Evolutionary conservation across 2,797 vertebrate genomes (phyloP), one percentile per base, ranked within the genome.

Genomic region (Dicrostonyx torquatus): DNA sequence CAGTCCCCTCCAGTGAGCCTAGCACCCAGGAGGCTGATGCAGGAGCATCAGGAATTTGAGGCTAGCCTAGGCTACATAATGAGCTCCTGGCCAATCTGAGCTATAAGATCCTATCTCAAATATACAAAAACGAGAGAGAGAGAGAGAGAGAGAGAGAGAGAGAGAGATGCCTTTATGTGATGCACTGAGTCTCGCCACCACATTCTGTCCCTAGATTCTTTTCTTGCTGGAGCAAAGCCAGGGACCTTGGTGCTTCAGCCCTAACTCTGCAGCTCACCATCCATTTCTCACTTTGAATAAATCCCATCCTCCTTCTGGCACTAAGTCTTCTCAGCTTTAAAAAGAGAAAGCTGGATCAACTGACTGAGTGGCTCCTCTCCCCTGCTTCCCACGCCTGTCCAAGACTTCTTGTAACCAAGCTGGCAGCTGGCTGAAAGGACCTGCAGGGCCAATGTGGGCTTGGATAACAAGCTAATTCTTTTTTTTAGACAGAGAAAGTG

Each of bases 301-400:
- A 87, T 79, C 34, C 40, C 43, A 90, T 80, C 72, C 70, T 24
- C 53, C 79, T 91, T 93, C 55, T 84, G 85, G 24, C 77, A 66
- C 45, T 79, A 87, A 72, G 48, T 92, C 64, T 94, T 91, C 77
- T 87, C 66, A 72, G 72, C 88, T 93, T 95, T 87, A 89, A 79
- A 87, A 94, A 82, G 87, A 88, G 31, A 92, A 88, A 62, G 53
- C 60, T 66, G 80, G 26, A 73, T 87, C 24, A 18, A 29, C 64
- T 58, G 53, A 50, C 58, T 58, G 53, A 50, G 37, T 53, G 62
- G 31, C 73, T 82, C 76, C 55, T 50, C 43, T 70, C 75, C 89
- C 79, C 83, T 60, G 37, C 92, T 85, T 88, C 43, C 66, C 75
- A 92, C 7, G 37, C 64, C 24, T 58, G 66, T 31, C 31, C 7